Evolutionary conservation across 2,797 vertebrate genomes (phyloP), one percentile per base, ranked within the genome.

Genomic region (Rhabdophis nuchalis): DNA sequence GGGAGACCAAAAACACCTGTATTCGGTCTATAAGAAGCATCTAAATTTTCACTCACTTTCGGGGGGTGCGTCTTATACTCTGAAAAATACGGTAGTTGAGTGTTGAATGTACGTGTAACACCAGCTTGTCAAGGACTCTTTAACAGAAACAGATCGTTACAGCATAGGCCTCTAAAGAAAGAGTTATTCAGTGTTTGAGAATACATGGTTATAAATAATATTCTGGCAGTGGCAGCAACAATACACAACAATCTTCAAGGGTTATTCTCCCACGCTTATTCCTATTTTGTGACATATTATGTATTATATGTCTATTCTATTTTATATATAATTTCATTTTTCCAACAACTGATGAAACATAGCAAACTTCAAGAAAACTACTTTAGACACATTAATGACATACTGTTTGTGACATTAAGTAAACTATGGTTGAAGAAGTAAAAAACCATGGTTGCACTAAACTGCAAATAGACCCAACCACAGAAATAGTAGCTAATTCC

Each of bases 201-300:
- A 87, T 57, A 90, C 60, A 25, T 92, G n/a, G 46, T 60, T 53
- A 29, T 64, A 87, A 90, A 6, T 53, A 60, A 56, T 77, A 46
- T 60, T 90, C 54, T 72, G 25, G 23, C 41, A 18, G 16, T n/a
- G 57, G 64, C 32, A 86, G 52, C n/a, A 89, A 92, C 64, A 95
- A 23, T n/a, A 5, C 41, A 25, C 27, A 29, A 53, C 89, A 88
- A 93, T 85, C 57, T 94, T 64, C 92, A 87, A 96, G 87, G 46
- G 96, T 87, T 72, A 94, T 96, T 94, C 60, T 95, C 13, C 89
- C n/a, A 91, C n/a, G 94, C 90, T 0, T 90, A 2, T 94, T 96
- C 46, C 56, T 72, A 95, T 86, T 61, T 93, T 96, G 12, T 57
- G 91, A 95, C 96, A 96, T 93, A 92, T 91, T 92, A 91, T 60